phyloP scores from a whole-genome alignment of 92 coral and sea anemone species.

The Zoanthus sansibaricus region DNA sequence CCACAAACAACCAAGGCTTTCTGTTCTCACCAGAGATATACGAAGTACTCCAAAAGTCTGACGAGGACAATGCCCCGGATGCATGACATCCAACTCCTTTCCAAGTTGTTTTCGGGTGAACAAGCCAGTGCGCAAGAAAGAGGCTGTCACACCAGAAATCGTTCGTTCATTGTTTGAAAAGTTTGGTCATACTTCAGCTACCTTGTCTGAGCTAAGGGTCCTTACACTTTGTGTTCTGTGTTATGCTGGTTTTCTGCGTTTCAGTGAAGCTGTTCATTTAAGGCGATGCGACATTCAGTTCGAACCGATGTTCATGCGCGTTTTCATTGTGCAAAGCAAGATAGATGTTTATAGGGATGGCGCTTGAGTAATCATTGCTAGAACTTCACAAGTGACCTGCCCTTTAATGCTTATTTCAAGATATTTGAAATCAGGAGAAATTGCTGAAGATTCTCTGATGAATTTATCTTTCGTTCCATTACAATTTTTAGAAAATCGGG shows the following conservation, averaged over 20 bases:
- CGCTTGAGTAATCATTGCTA: background rate
- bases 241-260: slow-evolving; percentile 38
- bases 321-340: too few species aligned
- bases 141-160: slow-evolving; percentile 61
- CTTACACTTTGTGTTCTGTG: slow-evolving; percentile 27
- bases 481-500: too few species aligned
- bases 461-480: too few species aligned
- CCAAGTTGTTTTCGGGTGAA: slow-evolving; percentile 61
- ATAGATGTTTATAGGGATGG: background rate
- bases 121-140: slow-evolving; percentile 50
- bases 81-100: slow-evolving; percentile 28
- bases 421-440: too few species aligned
- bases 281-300: background rate
- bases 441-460: too few species aligned
- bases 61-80: slow-evolving; percentile 50
- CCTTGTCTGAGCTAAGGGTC: slow-evolving; percentile 45
- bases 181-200: slow-evolving; percentile 45
- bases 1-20: slow-evolving; percentile 32
- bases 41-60: slow-evolving; percentile 53
- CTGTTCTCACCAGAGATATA: slow-evolving; percentile 46
- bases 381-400: too few species aligned
- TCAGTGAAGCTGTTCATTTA: slow-evolving; percentile 19
- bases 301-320: too few species aligned
- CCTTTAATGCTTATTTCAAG: too few species aligned
- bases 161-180: slow-evolving; percentile 23